These are phyloP conservation scores for Drosophila malerkotliana DNA, from an alignment of 1,140 invertebrate species.

Conservation along the genomic window DNA sequence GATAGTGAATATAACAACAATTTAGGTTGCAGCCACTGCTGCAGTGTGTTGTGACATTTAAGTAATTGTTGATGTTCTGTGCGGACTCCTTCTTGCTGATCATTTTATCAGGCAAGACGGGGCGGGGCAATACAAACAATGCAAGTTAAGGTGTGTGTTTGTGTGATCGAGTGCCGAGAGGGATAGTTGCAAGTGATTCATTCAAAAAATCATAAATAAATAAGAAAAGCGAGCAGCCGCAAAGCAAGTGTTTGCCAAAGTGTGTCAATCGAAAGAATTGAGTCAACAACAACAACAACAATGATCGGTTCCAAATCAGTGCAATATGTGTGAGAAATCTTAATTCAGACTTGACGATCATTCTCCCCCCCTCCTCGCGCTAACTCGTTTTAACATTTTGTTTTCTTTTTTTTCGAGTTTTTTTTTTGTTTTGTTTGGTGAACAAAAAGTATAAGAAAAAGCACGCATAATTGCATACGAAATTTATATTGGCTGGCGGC, in stretches of 20 bases:
- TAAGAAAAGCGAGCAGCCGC: conserved; percentile 3
- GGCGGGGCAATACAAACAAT: conserved; percentile 13
- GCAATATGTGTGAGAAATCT: conserved; percentile 24
- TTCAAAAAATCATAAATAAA: conserved; percentile 19
- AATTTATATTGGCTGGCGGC: conserved; percentile 1
- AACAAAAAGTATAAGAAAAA: neutral
- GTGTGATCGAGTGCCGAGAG: conserved; percentile 1
- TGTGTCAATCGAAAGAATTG: conserved; percentile 13
- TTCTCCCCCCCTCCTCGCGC: neutral
- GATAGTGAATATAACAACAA: neutral
- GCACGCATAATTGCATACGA: conserved; percentile 31
- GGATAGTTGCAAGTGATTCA: conserved; percentile 27
- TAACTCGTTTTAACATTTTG: neutral
- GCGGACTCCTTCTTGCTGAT: neutral
- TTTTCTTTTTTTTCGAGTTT: conserved; percentile 19
- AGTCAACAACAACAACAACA: neutral
- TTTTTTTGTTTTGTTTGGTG: conserved; percentile 8
- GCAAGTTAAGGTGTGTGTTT: neutral
- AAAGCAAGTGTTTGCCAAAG: conserved; percentile 5
- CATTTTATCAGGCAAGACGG: neutral
- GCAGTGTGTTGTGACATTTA: neutral
- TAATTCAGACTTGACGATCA: neutral
- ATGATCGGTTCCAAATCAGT: neutral
- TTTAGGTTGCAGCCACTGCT: neutral
- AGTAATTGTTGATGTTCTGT: neutral